phyloP scores from a whole-genome alignment of 2,888 invertebrate species.

The Dasysyrphus tricinctus region DNA sequence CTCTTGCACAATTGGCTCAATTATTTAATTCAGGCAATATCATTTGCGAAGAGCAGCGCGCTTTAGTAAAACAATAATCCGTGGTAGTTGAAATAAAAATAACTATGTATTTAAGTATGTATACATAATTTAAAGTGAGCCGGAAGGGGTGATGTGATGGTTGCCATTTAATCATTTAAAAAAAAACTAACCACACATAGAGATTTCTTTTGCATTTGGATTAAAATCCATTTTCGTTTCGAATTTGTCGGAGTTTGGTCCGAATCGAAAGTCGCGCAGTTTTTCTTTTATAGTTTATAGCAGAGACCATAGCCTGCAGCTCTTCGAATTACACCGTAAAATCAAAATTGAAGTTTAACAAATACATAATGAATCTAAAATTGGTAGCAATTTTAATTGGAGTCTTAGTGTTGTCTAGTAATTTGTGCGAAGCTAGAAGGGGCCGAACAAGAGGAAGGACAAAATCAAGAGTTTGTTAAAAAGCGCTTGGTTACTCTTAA shows the following conservation, averaged over 20 bases:
- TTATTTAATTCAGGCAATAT: constrained; percentile 82
- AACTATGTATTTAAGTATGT: background rate
- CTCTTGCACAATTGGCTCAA: constrained; percentile 81
- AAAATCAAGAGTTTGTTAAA: constrained; percentile 87
- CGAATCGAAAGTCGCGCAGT: constrained; percentile 60
- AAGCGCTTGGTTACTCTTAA: background rate
- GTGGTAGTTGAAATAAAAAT: constrained; percentile 51
- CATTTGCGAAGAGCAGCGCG: constrained; percentile 79
- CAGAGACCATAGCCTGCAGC: constrained; percentile 65
- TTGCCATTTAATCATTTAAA: constrained; percentile 57
- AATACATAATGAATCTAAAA: constrained; percentile 79
- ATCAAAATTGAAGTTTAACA: background rate
- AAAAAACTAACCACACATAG: constrained; percentile 45
- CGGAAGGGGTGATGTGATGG: constrained; percentile 79
- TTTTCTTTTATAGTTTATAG: constrained; percentile 21
- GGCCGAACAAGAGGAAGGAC: constrained; percentile 89
- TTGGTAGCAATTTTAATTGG: constrained; percentile 79
- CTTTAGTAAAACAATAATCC: constrained; percentile 76
- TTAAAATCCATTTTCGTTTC: constrained; percentile 66
- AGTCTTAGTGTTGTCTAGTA: constrained; percentile 82
- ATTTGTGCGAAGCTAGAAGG: constrained; percentile 85
- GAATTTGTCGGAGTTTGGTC: constrained; percentile 74
- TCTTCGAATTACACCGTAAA: constrained; percentile 1
- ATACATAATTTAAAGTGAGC: constrained; percentile 69
- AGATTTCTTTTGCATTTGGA: constrained; percentile 62